Evolutionary conservation across 2,113 vertebrate genomes (phyloP).

Genomic region (Micronisus gabar): DNA sequence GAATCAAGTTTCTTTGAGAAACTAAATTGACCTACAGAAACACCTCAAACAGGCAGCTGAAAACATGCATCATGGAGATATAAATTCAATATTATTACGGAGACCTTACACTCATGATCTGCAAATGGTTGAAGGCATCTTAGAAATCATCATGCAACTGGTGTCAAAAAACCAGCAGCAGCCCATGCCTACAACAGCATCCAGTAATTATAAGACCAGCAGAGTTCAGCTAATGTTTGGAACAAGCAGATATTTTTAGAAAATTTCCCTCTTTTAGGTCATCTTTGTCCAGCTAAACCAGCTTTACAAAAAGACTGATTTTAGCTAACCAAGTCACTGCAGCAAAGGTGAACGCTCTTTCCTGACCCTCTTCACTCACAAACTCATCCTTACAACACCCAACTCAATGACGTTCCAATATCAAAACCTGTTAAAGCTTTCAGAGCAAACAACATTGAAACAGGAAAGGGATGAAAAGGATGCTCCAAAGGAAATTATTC

Average conservation of each 20-base stretch:
- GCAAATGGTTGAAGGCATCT: background rate
- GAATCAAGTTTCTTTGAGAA: background rate
- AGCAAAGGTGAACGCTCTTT: background rate
- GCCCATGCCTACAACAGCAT: background rate
- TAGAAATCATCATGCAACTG: background rate
- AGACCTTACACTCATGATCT: background rate
- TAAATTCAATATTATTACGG: background rate
- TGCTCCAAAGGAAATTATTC: background rate
- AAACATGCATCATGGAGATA: background rate
- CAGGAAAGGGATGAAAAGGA: background rate
- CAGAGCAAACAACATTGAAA: background rate
- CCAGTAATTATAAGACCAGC: background rate
- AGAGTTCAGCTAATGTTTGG: background rate
- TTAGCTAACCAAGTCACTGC: background rate
- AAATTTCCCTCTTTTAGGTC: background rate
- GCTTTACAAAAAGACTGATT: background rate
- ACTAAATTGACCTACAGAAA: background rate
- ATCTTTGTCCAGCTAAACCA: background rate
- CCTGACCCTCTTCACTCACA: background rate
- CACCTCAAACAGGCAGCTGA: background rate
- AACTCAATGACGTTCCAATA: background rate
- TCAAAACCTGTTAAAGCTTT: background rate
- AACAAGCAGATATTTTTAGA: conserved; percentile 9
- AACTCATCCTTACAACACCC: background rate
- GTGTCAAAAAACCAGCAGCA: background rate